These are phyloP conservation scores for Takifugu ocellatus DNA, from an alignment of 2,797 vertebrate species.

Conservation along the genomic window DNA sequence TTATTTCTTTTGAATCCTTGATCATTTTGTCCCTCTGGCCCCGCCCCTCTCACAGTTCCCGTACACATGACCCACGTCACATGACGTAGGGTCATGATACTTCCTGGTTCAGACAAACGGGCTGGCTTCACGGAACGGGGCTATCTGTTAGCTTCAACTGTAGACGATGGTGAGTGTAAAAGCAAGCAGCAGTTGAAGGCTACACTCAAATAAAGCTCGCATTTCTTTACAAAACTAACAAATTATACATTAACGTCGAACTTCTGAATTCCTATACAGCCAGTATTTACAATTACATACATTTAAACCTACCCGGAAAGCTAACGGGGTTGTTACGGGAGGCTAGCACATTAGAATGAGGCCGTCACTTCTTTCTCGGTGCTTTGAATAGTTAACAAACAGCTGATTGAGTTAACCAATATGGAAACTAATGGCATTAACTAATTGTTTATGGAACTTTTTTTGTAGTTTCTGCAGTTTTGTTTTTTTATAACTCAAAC, in stretches of 20 bases:
- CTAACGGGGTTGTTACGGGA: constrained; percentile 26
- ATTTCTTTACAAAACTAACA: too few relatives aligned
- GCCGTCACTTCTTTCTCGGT: constrained; percentile 28
- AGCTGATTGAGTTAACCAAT: too few relatives aligned
- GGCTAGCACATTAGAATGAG: constrained; percentile 42
- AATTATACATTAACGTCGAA: too few relatives aligned
- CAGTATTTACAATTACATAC: neutral
- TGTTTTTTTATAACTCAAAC: too few relatives aligned
- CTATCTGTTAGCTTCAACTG: constrained; percentile 69
- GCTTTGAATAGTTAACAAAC: too few relatives aligned
- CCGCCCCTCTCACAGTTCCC: neutral
- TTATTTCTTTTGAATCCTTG: too few relatives aligned
- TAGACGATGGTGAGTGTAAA: constrained; percentile 72
- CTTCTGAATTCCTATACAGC: neutral
- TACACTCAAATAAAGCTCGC: too few relatives aligned
- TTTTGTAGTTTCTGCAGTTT: too few relatives aligned
- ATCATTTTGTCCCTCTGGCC: neutral
- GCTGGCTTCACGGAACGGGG: constrained; percentile 50
- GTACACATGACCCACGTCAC: constrained; percentile 59
- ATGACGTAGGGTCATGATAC: constrained; percentile 42
- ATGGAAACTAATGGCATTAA: too few relatives aligned
- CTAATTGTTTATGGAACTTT: too few relatives aligned
- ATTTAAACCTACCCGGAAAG: constrained; percentile 27
- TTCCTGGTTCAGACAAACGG: constrained; percentile 42
- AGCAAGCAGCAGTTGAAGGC: neutral